Percentiles rank a stretch among this genome's conserved stretches.
These are phyloP conservation scores for Calidris pygmaea DNA, from an alignment of 2,113 vertebrate species.

Conservation along the genomic window DNA sequence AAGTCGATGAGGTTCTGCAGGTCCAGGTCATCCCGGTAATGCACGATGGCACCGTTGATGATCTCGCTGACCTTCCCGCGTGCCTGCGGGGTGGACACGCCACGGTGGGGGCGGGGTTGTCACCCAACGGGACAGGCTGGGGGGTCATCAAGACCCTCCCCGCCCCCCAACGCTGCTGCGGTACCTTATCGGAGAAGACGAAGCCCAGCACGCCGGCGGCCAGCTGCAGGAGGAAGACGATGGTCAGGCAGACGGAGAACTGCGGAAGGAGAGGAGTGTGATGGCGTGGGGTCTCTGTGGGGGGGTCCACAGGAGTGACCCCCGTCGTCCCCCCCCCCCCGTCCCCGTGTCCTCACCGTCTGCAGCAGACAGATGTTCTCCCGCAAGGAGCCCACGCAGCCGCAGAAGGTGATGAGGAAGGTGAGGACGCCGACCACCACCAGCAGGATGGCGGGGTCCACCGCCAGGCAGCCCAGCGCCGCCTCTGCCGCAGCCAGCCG, in stretches of 20 bases:
- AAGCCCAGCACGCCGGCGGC: conserved; percentile 86
- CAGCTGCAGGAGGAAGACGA: conserved; percentile 91
- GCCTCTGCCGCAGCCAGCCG: conserved; percentile 72
- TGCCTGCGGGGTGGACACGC: conserved; percentile 67
- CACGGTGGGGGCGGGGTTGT: background rate
- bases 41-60: conserved; percentile 81
- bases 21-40: conserved; percentile 90
- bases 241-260: conserved; percentile 87
- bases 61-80: conserved; percentile 83
- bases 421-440: conserved; percentile 85
- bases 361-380: conserved; percentile 94
- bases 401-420: conserved; percentile 95
- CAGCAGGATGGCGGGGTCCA: conserved; percentile 89
- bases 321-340: fast-evolving
- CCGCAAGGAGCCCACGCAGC: conserved; percentile 89
- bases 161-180: background rate
- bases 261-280: background rate
- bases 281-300: too few species aligned
- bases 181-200: conserved; percentile 91
- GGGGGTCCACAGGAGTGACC: background rate
- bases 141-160: background rate
- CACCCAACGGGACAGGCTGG: background rate
- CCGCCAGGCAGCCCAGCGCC: conserved; percentile 80
- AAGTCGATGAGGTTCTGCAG: conserved; percentile 92
- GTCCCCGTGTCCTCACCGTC: conserved; percentile 65